Conservation (phyloP, 2,888 invertebrate species). For the Eumerus sabulonum region DNA sequence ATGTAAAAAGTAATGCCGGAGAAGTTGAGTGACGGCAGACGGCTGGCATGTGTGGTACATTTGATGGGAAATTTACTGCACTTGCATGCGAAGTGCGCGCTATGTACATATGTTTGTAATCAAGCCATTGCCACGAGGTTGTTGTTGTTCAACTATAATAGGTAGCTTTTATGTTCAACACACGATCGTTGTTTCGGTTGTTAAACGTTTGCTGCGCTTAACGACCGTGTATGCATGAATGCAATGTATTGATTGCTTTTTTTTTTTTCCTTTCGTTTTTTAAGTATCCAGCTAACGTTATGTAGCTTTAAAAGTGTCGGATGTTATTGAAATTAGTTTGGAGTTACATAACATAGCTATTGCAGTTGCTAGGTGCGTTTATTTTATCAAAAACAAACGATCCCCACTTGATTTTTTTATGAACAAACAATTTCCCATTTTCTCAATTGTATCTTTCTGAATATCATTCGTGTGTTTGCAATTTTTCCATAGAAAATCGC, state of each 20-base stretch:
- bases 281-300: not conserved
- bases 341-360: no score
- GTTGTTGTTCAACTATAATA: constrained; percentile 7
- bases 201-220: not conserved
- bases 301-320: no score
- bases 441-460: no score
- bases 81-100: constrained; percentile 19
- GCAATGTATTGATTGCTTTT: constrained; percentile 8
- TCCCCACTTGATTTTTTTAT: no score
- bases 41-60: constrained; percentile 28
- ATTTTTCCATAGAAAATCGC: no score
- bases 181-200: constrained; percentile 11
- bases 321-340: no score
- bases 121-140: no score
- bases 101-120: not conserved
- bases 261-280: not conserved
- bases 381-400: no score
- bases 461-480: no score
- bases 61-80: constrained; percentile 48
- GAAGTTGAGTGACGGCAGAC: no score
- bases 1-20: not conserved
- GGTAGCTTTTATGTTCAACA: constrained; percentile 22
- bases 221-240: constrained; percentile 5
- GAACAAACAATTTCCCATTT: no score
- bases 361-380: no score